Base-by-base conservation (phyloP, 2,113 vertebrate genomes). In the Eulemur rufifrons region DNA sequence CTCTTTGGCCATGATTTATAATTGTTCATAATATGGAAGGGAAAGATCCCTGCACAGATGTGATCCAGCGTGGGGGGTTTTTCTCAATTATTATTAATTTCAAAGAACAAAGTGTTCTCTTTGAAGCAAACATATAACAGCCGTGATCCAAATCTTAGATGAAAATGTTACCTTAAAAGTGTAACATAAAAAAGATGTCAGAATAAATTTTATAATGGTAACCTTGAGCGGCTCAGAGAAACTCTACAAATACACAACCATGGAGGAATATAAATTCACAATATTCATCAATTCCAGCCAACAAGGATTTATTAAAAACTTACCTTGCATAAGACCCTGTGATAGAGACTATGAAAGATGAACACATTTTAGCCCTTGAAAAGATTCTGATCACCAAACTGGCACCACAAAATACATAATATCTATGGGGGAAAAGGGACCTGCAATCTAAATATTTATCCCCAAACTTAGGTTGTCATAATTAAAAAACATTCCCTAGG, bases 1-100 rank as follows among this genome's bases (percentile, higher is more conserved):
- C 74, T 96, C 96, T 89, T 95, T 87, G 88, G 95, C 91, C 96
- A 84, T 96, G 89, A 89, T 83, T 96, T 95, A 96, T 95, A 96
- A 97, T 95, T 97, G 83, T 74, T 96, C 91, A 93, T 94, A 94
- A 93, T 42, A 93, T 25, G 83, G 73, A 97, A 73, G 77, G 63
- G 20, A 89, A 95, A 94, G 89, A 90, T 87, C 63, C 69, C 89
- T 52, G 52, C 59, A 93, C 91, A 96, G 91, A 96, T 94, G 91
- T 64, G 87, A 92, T 52, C 80, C 76, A 81, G 8, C 37, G 59
- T 93, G 76, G 78, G 69, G 12, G 61, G 6, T n/a, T 69, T 71
- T 83, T 80, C 42, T 10, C 34, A 89, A 95, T 78, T 93, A 83
- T 73, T 93, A 91, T 56, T 88, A 91, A 95, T 96, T 93, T 93